These are phyloP conservation scores for Microctenopoma lineatum DNA, from an alignment of 2,797 vertebrate species.

Conservation along the genomic window DNA sequence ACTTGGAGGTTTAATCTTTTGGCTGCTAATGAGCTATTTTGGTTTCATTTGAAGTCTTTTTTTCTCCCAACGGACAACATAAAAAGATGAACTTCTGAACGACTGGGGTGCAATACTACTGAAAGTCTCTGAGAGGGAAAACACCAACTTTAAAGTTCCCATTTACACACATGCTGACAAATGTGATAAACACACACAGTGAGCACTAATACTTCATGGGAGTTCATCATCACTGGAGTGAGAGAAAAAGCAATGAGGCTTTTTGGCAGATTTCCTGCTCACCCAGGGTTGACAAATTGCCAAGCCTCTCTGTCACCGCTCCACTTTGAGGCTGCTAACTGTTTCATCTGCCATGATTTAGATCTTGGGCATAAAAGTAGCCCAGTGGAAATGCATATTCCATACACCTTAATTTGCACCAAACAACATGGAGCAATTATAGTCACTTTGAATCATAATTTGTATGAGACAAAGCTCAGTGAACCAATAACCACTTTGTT, in stretches of 20 bases:
- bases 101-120: constrained; percentile 34
- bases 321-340: constrained; percentile 74
- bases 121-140: constrained; percentile 47
- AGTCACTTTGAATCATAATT: constrained; percentile 70
- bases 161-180: constrained; percentile 72
- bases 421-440: constrained; percentile 68
- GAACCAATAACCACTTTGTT: constrained; percentile 70
- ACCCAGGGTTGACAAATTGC: constrained; percentile 81
- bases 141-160: constrained; percentile 58
- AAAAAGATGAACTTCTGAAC: constrained; percentile 59
- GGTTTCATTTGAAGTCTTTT: constrained; percentile 52
- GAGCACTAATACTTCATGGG: constrained; percentile 74
- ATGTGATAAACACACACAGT: constrained; percentile 72
- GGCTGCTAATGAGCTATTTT: constrained; percentile 65
- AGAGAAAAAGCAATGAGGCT: constrained; percentile 71
- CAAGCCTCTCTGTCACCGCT: constrained; percentile 76
- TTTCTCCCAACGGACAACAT: constrained; percentile 50
- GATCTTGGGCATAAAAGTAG: constrained; percentile 70
- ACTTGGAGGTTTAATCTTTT: constrained; percentile 70
- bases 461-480: constrained; percentile 61
- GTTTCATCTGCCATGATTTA: constrained; percentile 80
- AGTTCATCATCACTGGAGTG: constrained; percentile 80
- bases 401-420: constrained; percentile 75
- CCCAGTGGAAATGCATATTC: constrained; percentile 67
- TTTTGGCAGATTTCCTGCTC: constrained; percentile 82